Base-by-base conservation (phyloP, 2,797 vertebrate species). In the Pantherophis vulpinus region DNA sequence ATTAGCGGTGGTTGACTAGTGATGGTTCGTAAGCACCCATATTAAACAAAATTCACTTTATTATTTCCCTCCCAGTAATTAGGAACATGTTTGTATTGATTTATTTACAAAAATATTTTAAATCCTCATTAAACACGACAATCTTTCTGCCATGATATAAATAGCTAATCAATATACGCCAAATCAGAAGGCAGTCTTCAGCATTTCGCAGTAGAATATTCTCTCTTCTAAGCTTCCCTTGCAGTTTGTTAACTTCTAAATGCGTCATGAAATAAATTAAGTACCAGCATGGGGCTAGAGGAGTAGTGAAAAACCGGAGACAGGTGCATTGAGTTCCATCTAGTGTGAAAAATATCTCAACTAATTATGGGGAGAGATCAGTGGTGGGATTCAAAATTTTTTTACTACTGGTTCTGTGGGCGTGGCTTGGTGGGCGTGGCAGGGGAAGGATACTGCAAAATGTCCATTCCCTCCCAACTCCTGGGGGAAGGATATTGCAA, bases 251-350 rank as follows among this genome's bases (percentile, higher is more conserved):
- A 47, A 56, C 51, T 63, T 25, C 56, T 9, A 90, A 90, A 63
- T 93, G 66, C 89, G 58, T 1, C 3, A 13, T 90, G 70, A 9
- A 79, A 55, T 87, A 5, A 47, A 11, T 90, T 0, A 5, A 89
- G 83, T 47, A 92, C 56, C 23, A 94, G 59, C 10, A 92, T 87
- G 86, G 32, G 90, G 20, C 61, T 66, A 1, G 0, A 66, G 88
- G 92, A 70, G 3, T 91, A 91, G 91, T 94, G 90, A 86, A 94
- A 94, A 89, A 86, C 94, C 91, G 51, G 27, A 96, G 94, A 66
- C 92, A 96, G 93, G 89, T 6, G 93, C 3, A 95, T 96, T 96
- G 93, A 96, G 97, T 96, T 96, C 97, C 96, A 96, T 94, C 97
- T 97, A 97, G 97, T 96, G 96, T 97, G 95, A 92, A 0, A 13